Conservation (phyloP, 2,113 vertebrate species). For the Corvus cornix region DNA sequence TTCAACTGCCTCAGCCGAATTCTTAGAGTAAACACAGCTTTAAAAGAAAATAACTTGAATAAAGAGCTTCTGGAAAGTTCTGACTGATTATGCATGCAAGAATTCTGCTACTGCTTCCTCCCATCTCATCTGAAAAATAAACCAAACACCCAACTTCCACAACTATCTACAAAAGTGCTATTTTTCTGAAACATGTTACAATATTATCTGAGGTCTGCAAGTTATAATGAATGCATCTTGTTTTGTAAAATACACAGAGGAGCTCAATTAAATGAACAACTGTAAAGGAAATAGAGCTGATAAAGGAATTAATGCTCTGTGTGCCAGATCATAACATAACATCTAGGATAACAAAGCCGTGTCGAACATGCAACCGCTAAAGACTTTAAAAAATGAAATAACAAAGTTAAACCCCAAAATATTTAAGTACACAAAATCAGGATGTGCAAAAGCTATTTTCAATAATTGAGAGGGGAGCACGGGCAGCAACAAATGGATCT, state of each 20-base stretch:
- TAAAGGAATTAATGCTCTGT: constrained; percentile 62
- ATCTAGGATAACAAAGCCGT: constrained; percentile 64
- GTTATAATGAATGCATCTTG: constrained; percentile 49
- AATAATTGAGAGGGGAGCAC: background rate
- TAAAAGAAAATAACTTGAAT: constrained; percentile 58
- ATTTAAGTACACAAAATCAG: background rate
- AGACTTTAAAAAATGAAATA: constrained; percentile 18
- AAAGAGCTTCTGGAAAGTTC: constrained; percentile 67
- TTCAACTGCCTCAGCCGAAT: constrained; percentile 50
- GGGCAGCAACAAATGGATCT: background rate
- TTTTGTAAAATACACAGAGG: constrained; percentile 58
- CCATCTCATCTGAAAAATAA: constrained; percentile 52
- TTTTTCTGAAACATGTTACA: constrained; percentile 19
- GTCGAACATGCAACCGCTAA: constrained; percentile 47
- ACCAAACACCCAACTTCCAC: constrained; percentile 52
- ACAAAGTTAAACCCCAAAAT: constrained; percentile 13
- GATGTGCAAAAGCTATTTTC: background rate
- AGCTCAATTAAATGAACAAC: constrained; percentile 63
- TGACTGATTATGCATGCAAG: constrained; percentile 53
- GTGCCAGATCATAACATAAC: constrained; percentile 57
- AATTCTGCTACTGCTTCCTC: constrained; percentile 53
- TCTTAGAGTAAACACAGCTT: constrained; percentile 66
- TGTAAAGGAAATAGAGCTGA: constrained; percentile 62
- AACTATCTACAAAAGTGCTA: constrained; percentile 7
- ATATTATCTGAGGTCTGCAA: constrained; percentile 34